These are phyloP conservation scores for Hermaeophaga mercurialis DNA, from an alignment of 2,888 invertebrate genomes.

Conservation along the genomic window DNA sequence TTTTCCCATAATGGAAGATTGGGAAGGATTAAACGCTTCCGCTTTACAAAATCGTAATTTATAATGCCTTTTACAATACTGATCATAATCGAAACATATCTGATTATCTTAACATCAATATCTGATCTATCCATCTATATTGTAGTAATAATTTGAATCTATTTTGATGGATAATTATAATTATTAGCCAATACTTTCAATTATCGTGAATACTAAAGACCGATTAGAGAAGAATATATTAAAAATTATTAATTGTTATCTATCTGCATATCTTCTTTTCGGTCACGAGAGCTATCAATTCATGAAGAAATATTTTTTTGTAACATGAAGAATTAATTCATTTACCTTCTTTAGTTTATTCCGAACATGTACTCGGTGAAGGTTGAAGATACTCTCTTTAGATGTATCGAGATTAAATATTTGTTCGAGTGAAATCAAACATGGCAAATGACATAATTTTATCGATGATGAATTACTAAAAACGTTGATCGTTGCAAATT, in stretches of 20 bases:
- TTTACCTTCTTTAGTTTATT: background rate
- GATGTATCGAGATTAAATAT: constrained; percentile 14
- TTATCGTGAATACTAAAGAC: too few relatives aligned
- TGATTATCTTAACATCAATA: constrained; percentile 9
- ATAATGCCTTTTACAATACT: constrained; percentile 17
- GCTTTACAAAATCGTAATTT: constrained; percentile 33
- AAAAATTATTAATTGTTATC: too few relatives aligned
- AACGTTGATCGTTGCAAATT: constrained; percentile 27
- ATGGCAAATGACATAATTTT: constrained; percentile 27
- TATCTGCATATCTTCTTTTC: too few relatives aligned
- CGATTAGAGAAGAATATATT: too few relatives aligned
- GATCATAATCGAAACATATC: constrained; percentile 17
- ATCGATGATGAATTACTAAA: constrained; percentile 20
- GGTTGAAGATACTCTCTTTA: constrained; percentile 2
- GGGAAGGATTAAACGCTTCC: constrained; percentile 36
- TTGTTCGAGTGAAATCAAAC: constrained; percentile 25
- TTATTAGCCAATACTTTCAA: too few relatives aligned
- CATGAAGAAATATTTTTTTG: too few relatives aligned
- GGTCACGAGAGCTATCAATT: too few relatives aligned
- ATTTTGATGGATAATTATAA: too few relatives aligned
- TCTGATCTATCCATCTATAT: constrained; percentile 1
- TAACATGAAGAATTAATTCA: too few relatives aligned
- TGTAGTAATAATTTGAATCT: too few relatives aligned
- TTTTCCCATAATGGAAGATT: constrained; percentile 32
- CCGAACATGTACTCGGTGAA: background rate